Evolutionary conservation across 1,140 invertebrate species (phyloP), one percentile per base, ranked within the genome.

Genomic region (Ladona fulva): DNA sequence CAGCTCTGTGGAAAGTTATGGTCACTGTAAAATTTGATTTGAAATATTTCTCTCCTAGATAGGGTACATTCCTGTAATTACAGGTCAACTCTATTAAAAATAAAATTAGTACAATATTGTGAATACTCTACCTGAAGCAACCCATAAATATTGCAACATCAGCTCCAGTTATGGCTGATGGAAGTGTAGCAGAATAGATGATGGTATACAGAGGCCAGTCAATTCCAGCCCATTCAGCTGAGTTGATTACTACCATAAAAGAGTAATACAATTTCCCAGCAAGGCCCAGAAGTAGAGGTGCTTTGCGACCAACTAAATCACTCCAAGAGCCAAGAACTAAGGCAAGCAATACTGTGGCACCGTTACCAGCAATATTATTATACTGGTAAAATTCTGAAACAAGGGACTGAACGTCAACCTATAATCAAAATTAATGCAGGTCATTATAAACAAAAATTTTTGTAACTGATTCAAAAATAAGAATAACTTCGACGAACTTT

Each of bases 301-400:
- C 79, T 83, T 93, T 92, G n/a, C 91, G 83, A 0, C 91, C 91
- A 6, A 89, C 84, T 79, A 88, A 89, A 82, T 94, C 92, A 59
- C 92, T 93, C 87, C 92, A 94, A 16, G 92, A 89, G 0, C 93
- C 93, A 24, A 93, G 84, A 82, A 93, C 93, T 37, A 94, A 85
- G 0, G 92, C 91, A n/a, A 94, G 83, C 3, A 94, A 82, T 24
- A 94, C 89, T 12, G 92, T 92, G 5, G 92, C 86, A 0, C 90
- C 82, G 80, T 93, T 90, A 0, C 88, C 88, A 0, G 91, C 89
- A 6, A 94, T 89, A 75, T 90, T 89, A 80, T 93, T 92, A 89
- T 90, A 93, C 83, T 93, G 90, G 80, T 91, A 89, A 80, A 93
- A 94, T 75, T 87, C 86, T 3, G 92, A 89, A 0, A 91, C 90